These are phyloP conservation scores for Cotesia vestalis DNA, from an alignment of 1,140 invertebrate genomes.

Conservation along the genomic window DNA sequence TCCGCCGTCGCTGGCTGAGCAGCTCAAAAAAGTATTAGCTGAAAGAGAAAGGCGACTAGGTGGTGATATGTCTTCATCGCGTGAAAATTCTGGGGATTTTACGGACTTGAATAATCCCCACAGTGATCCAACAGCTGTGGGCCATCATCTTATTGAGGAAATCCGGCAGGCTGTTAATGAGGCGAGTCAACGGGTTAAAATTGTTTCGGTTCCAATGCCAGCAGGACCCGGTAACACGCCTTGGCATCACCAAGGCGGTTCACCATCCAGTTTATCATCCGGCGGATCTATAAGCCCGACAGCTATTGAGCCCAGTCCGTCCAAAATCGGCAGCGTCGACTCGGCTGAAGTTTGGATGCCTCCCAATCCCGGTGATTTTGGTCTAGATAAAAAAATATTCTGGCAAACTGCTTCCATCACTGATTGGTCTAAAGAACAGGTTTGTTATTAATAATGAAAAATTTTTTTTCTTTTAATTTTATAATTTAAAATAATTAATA, in stretches of 20 bases:
- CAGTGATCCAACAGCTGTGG: constrained; percentile 67
- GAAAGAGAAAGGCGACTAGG: constrained; percentile 75
- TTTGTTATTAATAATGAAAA: constrained; percentile 54
- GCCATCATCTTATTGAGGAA: constrained; percentile 82
- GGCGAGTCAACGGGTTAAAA: constrained; percentile 80
- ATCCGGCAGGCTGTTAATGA: constrained; percentile 84
- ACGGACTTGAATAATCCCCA: constrained; percentile 70
- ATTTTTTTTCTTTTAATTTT: constrained; percentile 18
- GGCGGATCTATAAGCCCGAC: constrained; percentile 66
- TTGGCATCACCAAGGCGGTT: constrained; percentile 65
- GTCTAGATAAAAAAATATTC: constrained; percentile 71
- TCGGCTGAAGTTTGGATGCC: constrained; percentile 67
- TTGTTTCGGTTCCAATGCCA: constrained; percentile 68
- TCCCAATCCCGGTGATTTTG: constrained; percentile 61
- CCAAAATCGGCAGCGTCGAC: constrained; percentile 63
- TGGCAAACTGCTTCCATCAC: constrained; percentile 76
- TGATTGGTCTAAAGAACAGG: constrained; percentile 90
- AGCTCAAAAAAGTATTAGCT: constrained; percentile 82
- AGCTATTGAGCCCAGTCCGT: constrained; percentile 63
- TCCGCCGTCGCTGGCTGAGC: constrained; percentile 80
- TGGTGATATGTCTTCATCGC: constrained; percentile 68
- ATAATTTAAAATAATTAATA: constrained; percentile 23
- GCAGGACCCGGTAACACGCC: constrained; percentile 52
- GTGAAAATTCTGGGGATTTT: constrained; percentile 72
- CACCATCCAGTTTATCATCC: constrained; percentile 73